These are phyloP conservation scores for Emydura subglobosa DNA, from an alignment of 2,113 vertebrate genomes.

Conservation along the genomic window DNA sequence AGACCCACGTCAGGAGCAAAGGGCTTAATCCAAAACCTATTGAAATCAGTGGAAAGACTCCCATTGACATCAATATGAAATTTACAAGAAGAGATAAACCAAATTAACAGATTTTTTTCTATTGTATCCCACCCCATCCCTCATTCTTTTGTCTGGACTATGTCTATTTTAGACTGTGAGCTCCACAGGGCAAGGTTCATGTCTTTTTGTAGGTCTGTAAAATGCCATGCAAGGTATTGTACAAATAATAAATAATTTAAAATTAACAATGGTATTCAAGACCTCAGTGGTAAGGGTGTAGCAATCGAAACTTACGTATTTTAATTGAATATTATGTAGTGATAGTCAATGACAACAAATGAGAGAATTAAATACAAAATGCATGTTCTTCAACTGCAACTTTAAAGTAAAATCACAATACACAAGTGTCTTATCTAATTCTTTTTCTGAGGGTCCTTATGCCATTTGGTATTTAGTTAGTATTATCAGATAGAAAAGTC, in stretches of 20 bases:
- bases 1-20: background rate
- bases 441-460: background rate
- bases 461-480: background rate
- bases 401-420: background rate
- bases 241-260: background rate
- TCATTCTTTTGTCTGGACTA: constrained; percentile 14
- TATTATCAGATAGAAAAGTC: background rate
- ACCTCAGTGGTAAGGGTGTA: background rate
- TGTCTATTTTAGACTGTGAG: background rate
- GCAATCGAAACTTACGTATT: background rate
- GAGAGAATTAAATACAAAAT: background rate
- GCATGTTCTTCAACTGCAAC: background rate
- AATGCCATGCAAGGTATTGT: background rate
- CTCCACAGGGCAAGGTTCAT: background rate
- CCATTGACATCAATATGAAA: background rate
- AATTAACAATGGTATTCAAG: background rate
- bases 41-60: background rate
- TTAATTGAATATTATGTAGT: background rate
- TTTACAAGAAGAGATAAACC: background rate
- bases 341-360: background rate
- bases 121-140: background rate
- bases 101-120: background rate
- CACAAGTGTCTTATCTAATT: background rate
- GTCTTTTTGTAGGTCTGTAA: background rate
- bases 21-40: background rate